phyloP scores from a whole-genome alignment of 2,113 vertebrate species.

The Canis aureus region DNA sequence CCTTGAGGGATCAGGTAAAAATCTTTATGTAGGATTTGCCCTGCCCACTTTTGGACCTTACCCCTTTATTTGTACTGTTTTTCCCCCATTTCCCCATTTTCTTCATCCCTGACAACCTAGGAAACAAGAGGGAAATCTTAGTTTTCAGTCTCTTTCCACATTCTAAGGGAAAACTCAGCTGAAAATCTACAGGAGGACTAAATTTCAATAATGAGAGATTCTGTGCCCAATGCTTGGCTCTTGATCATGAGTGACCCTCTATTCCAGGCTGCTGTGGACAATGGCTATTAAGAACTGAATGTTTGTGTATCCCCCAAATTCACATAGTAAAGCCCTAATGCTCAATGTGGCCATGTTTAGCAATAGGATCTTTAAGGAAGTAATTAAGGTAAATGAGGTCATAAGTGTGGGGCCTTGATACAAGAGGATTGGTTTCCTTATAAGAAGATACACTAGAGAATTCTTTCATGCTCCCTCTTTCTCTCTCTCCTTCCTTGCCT shows the following conservation, averaged over 20 bases:
- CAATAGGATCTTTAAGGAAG: background rate
- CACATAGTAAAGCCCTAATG: background rate
- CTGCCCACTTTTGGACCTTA: too few species aligned
- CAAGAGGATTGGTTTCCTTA: background rate
- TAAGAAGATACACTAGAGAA: background rate
- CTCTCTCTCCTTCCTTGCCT: background rate
- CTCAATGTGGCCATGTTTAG: background rate
- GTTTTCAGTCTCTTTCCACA: background rate
- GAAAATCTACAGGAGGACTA: background rate
- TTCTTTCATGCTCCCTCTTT: background rate
- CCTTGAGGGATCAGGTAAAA: background rate
- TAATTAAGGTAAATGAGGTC: background rate
- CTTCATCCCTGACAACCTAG: background rate
- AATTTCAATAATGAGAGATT: background rate
- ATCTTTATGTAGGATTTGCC: background rate
- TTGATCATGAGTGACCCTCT: background rate
- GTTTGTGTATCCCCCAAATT: background rate
- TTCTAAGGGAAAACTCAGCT: constrained; percentile 15
- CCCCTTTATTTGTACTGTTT: background rate
- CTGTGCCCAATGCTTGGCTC: background rate
- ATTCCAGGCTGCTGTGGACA: background rate
- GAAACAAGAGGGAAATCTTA: background rate
- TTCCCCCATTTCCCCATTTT: background rate
- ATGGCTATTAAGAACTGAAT: background rate
- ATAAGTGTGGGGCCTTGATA: background rate